Evolutionary conservation across 2,888 invertebrate genomes (phyloP), one percentile per base, ranked within the genome.

Genomic region (Caenorhabditis drosophilae): DNA sequence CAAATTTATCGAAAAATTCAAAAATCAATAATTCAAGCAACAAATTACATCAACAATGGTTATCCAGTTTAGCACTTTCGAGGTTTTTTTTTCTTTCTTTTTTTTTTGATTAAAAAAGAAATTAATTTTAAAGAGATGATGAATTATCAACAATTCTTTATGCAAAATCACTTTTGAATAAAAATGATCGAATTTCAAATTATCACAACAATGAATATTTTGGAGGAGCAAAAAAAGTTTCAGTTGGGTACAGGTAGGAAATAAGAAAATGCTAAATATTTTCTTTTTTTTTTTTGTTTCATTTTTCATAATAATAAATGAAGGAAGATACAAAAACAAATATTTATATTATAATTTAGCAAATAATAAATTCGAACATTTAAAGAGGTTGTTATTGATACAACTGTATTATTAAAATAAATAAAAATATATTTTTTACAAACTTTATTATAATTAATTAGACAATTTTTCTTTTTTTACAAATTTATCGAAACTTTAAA

Each of bases 61-160:
- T 76, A 12, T 36, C 48, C 9, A 63, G 58, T 31, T 46, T 77
- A 12, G 51, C 56, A 4, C 41, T 59, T 31, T 52, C 62, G n/a
- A n/a, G n/a, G n/a, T n/a, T n/a, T n/a, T n/a, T n/a, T n/a, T n/a
- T n/a, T n/a, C n/a, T n/a, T n/a, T n/a, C n/a, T n/a, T n/a, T n/a
- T n/a, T n/a, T n/a, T n/a, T n/a, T n/a, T n/a, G n/a, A n/a, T n/a
- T n/a, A n/a, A n/a, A n/a, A n/a, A n/a, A n/a, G n/a, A n/a, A n/a
- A n/a, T n/a, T n/a, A n/a, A n/a, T n/a, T n/a, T n/a, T n/a, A n/a
- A 16, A 61, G 70, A 18, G 75, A 77, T 50, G 63, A 77, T 38
- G 79, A 79, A 51, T 72, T 74, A 23, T 70, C 73, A 59, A 70
- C 77, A 9, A 74, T 79, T 31, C 61, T 79, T 0, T 78, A 76